Conservation (phyloP, 2,797 vertebrate species). For the Crenuchus spilurus region DNA sequence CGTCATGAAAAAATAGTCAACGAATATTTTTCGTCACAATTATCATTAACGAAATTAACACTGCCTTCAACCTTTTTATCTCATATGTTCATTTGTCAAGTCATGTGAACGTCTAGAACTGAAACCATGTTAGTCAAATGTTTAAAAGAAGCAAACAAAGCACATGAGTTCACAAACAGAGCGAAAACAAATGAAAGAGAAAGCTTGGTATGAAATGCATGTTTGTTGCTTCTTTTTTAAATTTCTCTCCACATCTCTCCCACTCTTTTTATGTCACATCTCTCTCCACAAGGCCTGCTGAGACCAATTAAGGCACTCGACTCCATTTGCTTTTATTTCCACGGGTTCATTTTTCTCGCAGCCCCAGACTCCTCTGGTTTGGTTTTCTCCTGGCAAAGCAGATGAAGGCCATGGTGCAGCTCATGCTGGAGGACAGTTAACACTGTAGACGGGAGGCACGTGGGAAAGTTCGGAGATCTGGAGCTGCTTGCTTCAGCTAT, state of each 20-base stretch:
- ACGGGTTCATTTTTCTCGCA: conserved; percentile 69
- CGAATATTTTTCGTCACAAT: too few species aligned
- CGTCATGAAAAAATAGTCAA: too few species aligned
- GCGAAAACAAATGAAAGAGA: conserved; percentile 51
- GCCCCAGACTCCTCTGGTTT: conserved; percentile 54
- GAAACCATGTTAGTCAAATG: not conserved
- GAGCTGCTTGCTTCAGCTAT: not conserved
- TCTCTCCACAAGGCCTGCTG: conserved; percentile 73
- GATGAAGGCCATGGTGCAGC: conserved; percentile 3
- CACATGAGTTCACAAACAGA: conserved; percentile 49
- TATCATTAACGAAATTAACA: too few species aligned
- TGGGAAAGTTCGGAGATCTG: conserved; percentile 30
- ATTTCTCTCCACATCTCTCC: conserved; percentile 47
- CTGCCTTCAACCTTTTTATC: too few species aligned
- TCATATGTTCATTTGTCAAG: not conserved
- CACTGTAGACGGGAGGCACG: conserved; percentile 8
- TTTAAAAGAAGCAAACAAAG: not conserved
- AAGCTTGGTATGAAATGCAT: conserved; percentile 40
- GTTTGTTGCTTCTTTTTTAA: conserved; percentile 36
- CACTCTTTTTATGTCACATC: conserved; percentile 67
- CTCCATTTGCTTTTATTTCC: conserved; percentile 82
- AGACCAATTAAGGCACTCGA: conserved; percentile 78
- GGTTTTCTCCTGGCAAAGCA: conserved; percentile 72
- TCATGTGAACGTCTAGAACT: not conserved
- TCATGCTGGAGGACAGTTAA: conserved; percentile 56